Conservation (phyloP, 2,797 vertebrate genomes). For the Cephalopachus bancanus region DNA sequence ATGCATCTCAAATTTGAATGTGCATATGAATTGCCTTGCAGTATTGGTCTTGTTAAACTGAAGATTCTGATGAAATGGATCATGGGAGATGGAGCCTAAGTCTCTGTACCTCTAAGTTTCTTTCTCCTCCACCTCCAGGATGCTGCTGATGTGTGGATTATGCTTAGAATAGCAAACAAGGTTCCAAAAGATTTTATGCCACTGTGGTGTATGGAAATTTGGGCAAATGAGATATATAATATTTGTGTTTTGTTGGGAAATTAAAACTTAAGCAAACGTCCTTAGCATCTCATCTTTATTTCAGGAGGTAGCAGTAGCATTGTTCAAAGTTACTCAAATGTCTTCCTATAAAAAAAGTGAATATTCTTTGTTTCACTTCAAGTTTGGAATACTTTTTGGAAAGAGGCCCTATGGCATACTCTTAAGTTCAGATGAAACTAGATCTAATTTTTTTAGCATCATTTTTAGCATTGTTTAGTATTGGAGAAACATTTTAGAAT, state of each 20-base stretch:
- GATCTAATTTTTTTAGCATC: constrained; percentile 10
- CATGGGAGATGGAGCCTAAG: background rate
- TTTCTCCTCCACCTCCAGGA: background rate
- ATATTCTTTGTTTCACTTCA: constrained; percentile 10
- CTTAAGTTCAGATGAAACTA: background rate
- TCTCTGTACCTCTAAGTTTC: background rate
- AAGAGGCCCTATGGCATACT: background rate
- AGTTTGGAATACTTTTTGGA: background rate
- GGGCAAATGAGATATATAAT: background rate
- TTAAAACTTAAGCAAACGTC: background rate
- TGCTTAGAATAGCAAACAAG: background rate
- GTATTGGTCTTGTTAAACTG: constrained; percentile 20
- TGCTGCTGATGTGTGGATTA: background rate
- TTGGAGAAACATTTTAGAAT: background rate
- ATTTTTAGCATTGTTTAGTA: background rate
- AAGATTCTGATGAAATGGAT: constrained; percentile 27
- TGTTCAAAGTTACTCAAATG: background rate
- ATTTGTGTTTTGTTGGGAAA: background rate
- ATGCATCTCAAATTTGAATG: constrained; percentile 3
- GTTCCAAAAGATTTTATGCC: background rate
- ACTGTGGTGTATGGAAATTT: background rate
- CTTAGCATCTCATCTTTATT: background rate
- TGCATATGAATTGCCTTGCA: background rate
- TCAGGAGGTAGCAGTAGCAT: background rate
- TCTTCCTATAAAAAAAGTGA: background rate